Evolutionary conservation across 2,888 invertebrate genomes (phyloP).

Genomic region (Neoitamus cyanurus): DNA sequence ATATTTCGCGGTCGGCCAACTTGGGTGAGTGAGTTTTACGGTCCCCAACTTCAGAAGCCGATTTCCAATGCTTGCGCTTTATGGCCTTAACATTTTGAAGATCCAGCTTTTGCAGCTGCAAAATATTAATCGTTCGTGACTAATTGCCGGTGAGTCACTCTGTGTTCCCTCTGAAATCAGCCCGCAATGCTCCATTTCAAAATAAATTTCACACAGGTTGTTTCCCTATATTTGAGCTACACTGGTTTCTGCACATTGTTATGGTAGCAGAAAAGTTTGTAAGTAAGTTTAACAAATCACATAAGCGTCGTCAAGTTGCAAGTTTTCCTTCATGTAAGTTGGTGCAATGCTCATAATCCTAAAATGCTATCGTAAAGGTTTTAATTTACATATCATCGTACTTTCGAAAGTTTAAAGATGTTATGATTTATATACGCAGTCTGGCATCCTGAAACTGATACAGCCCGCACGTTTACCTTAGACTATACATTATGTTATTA

Average conservation of each 20-base stretch:
- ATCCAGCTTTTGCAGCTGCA: neutral
- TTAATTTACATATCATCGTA: neutral
- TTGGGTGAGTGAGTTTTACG: neutral
- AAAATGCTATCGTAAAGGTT: neutral
- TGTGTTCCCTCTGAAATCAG: neutral
- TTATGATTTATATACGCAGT: neutral
- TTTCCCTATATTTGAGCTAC: neutral
- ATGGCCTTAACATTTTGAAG: neutral
- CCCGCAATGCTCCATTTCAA: neutral
- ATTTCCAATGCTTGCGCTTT: neutral
- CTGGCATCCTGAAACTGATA: neutral
- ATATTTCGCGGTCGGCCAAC: neutral
- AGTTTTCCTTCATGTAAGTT: neutral
- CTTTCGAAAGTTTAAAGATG: neutral
- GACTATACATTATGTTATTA: constrained; percentile 14
- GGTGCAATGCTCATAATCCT: no score
- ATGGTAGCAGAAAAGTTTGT: no score
- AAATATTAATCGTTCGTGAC: neutral
- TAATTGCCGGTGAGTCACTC: neutral
- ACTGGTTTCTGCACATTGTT: neutral
- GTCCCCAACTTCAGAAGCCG: neutral
- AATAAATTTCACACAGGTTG: neutral
- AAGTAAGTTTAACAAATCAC: neutral
- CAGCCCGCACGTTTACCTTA: neutral
- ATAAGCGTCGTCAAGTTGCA: neutral